phyloP scores from a whole-genome alignment of 2,113 vertebrate genomes.

The Strigops habroptila region DNA sequence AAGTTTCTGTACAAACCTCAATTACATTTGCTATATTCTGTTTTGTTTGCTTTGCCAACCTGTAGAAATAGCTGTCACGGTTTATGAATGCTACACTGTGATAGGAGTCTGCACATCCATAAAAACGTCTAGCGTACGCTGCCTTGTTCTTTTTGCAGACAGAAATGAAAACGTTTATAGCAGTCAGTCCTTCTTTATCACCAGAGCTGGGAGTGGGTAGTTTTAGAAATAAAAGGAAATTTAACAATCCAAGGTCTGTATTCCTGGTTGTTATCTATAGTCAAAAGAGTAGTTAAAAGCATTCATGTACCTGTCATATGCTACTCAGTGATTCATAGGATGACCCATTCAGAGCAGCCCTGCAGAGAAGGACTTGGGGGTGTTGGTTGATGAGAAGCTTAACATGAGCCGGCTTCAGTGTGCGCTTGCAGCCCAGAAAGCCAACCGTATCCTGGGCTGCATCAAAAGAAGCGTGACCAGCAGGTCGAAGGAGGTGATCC shows the following conservation, averaged over 20 bases:
- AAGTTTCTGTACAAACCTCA: not conserved
- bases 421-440: too few species aligned
- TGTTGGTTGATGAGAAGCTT: too few species aligned
- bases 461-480: too few species aligned
- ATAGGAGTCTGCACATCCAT: not conserved
- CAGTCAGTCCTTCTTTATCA: not conserved
- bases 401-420: too few species aligned
- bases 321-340: not conserved
- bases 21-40: not conserved
- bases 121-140: not conserved
- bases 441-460: too few species aligned
- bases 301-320: not conserved
- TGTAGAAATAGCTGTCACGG: not conserved
- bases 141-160: not conserved
- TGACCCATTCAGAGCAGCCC: not conserved
- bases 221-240: not conserved
- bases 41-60: slow-evolving; percentile 27
- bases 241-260: not conserved
- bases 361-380: too few species aligned
- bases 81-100: not conserved
- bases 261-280: not conserved
- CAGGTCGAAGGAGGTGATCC: too few species aligned
- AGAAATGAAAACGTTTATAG: not conserved
- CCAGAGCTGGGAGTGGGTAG: not conserved
- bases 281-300: not conserved